Percentiles rank a stretch among this genome's conserved stretches.
Conservation (phyloP, 2,797 vertebrate species). For the Microctenopoma stevenorrisi region DNA sequence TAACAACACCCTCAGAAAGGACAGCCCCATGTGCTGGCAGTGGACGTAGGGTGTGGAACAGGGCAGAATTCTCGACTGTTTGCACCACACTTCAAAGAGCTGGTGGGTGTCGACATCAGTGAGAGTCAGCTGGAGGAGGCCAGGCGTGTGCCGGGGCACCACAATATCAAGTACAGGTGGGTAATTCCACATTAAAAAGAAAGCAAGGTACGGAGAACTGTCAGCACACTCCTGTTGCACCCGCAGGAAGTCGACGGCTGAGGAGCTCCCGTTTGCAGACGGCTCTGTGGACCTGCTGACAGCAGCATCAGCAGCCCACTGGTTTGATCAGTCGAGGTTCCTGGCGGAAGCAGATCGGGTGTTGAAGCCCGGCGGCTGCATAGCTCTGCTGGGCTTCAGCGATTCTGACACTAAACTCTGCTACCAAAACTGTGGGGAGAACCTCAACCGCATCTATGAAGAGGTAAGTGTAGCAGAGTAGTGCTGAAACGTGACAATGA, state of each 20-base stretch:
- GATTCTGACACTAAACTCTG: conserved; percentile 17
- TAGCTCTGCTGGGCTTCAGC: conserved; percentile 74
- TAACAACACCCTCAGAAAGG: conserved; percentile 63
- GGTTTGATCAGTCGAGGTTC: conserved; percentile 76
- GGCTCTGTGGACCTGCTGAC: conserved; percentile 79
- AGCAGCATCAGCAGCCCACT: conserved; percentile 80
- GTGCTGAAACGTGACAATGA: too few relatives aligned
- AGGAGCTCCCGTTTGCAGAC: conserved; percentile 77
- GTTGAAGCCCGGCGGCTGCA: conserved; percentile 78
- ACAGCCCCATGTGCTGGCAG: conserved; percentile 71
- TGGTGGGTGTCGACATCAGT: conserved; percentile 82
- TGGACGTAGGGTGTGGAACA: conserved; percentile 84
- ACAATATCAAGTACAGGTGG: conserved; percentile 80
- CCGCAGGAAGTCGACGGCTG: conserved; percentile 75
- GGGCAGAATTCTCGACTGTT: conserved; percentile 77
- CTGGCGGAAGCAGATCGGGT: conserved; percentile 75
- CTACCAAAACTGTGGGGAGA: conserved; percentile 70
- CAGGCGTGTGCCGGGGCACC: conserved; percentile 54
- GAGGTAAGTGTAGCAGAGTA: conserved; percentile 33
- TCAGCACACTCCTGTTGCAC: neutral
- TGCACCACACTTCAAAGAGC: conserved; percentile 75
- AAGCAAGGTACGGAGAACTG: too few relatives aligned
- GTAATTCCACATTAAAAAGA: too few relatives aligned
- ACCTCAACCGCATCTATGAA: conserved; percentile 64
- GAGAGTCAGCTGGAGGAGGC: conserved; percentile 80